Evolutionary conservation across 2,888 invertebrate genomes (phyloP), one percentile per base, ranked within the genome.

Genomic region (Gisinianus flammeolus): DNA sequence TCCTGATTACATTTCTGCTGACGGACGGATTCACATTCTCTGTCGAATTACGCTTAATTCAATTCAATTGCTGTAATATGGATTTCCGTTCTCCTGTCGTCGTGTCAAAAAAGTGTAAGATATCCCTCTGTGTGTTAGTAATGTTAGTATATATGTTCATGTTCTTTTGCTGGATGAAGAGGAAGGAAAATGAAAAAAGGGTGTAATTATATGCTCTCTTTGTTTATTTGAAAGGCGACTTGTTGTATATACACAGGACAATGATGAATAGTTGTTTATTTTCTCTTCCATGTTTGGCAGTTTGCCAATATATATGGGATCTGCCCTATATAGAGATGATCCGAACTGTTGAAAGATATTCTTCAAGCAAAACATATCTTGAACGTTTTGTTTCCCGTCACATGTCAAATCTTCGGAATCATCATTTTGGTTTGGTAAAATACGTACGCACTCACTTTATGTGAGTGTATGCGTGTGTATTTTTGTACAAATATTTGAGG

Each of bases 181-280:
- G 22, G 16, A 26, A n/a, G 22, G 44, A 35, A 4, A 22, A 67
- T 16, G 70, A 70, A 35, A 28, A 31, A 24, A 52, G 54, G n/a
- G 54, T 70, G 70, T 70, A 70, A 70, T 70, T 69, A 24, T 69
- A 69, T 28, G 44, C 28, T 54, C 28, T 22, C 24, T 69, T 22
- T 70, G 70, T 70, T 70, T 70, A 70, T 70, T 70, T 70, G 70
- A 54, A 70, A 70, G 52, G 70, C 52, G 70, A 70, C 52, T 70
- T 26, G 44, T 70, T 70, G 70, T 70, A 44, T n/a, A n/a, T 70
- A 70, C 70, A 70, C 26, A 54, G 62, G 70, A 31, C 35, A 70
- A 70, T 70, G 70, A 70, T 54, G 70, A 70, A 70, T 70, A 35
- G 70, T n/a, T 70, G 70, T 70, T 70, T 70, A 54, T 70, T 54